Evolutionary conservation across 2,797 vertebrate genomes (phyloP).

Genomic region (Muscicapa striata): DNA sequence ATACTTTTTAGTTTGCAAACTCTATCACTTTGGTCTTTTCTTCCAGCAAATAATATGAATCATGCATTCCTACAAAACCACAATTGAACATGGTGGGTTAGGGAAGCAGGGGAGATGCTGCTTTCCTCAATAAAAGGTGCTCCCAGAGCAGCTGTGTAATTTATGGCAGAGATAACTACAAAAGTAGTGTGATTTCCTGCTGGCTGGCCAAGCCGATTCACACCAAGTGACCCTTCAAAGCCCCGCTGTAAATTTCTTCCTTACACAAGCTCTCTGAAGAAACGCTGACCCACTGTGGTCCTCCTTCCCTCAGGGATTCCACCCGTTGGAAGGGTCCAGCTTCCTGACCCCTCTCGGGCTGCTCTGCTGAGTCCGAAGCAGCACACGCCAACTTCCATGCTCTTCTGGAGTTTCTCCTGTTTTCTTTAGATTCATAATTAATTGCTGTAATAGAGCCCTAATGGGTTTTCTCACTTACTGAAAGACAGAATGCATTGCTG

Average conservation of each 20-base stretch:
- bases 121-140: neutral
- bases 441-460: neutral
- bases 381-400: neutral
- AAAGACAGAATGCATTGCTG: neutral
- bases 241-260: neutral
- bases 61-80: neutral
- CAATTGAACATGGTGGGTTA: neutral
- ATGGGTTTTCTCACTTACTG: neutral
- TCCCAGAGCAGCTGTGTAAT: neutral
- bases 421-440: neutral
- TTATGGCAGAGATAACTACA: neutral
- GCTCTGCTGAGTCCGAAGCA: neutral
- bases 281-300: rapidly evolving
- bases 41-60: neutral
- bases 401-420: neutral
- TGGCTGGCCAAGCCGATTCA: rapidly evolving
- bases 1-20: neutral
- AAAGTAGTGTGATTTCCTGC: neutral
- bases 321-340: rapidly evolving
- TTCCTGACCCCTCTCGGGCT: neutral
- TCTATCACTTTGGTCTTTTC: neutral
- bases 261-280: neutral
- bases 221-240: neutral
- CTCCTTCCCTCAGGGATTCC: neutral
- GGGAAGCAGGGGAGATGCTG: neutral